Conservation (phyloP, 2,797 vertebrate species). For the Arnoldichthys spilopterus region DNA sequence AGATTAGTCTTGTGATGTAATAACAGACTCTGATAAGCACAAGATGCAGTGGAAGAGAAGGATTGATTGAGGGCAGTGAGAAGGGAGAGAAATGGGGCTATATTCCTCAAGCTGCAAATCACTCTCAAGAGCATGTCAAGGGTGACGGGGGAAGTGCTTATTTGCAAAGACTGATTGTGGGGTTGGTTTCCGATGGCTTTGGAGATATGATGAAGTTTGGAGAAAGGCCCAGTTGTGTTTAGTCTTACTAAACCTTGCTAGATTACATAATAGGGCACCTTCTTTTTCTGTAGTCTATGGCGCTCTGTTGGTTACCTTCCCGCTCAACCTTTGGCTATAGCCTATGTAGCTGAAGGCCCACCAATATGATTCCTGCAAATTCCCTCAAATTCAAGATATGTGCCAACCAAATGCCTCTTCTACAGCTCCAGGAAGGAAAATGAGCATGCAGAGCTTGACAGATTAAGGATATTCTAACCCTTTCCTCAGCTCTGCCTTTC, state of each 20-base stretch:
- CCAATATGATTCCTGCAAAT: background rate
- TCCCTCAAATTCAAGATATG: background rate
- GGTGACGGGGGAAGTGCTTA: constrained; percentile 1
- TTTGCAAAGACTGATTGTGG: constrained; percentile 10
- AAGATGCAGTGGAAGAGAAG: background rate
- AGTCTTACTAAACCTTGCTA: background rate
- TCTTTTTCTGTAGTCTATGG: background rate
- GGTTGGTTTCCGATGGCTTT: constrained; percentile 9
- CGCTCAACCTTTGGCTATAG: background rate
- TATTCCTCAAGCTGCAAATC: constrained; percentile 32
- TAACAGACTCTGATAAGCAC: background rate
- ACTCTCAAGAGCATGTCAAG: constrained; percentile 11
- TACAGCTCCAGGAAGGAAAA: background rate
- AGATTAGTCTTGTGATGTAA: constrained; percentile 42
- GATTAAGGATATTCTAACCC: constrained; percentile 1
- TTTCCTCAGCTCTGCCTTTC: constrained; percentile 4
- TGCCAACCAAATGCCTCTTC: background rate
- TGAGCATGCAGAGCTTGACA: background rate
- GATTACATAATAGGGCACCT: constrained; percentile 3
- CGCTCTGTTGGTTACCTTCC: background rate
- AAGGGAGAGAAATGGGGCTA: background rate
- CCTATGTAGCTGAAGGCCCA: background rate
- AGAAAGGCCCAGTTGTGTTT: constrained; percentile 5
- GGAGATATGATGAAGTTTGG: constrained; percentile 9
- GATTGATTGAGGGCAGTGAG: constrained; percentile 7